Evolutionary conservation across 2,113 vertebrate genomes (phyloP).

Genomic region (Chloebia gouldiae): DNA sequence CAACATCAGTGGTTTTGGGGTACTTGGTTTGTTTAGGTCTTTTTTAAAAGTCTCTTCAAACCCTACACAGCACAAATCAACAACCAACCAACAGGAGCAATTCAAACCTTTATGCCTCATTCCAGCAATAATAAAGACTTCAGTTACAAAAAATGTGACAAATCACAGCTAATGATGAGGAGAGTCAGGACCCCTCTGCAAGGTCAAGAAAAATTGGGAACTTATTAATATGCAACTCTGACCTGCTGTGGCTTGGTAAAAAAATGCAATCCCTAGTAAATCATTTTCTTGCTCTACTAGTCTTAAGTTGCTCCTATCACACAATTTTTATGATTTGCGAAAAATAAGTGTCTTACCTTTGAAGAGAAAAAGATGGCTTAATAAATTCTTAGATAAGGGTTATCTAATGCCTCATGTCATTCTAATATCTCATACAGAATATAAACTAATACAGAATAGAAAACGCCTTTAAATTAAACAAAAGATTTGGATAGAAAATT

Average conservation of each 20-base stretch:
- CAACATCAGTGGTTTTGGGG: not conserved
- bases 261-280: not conserved
- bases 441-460: not conserved
- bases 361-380: not conserved
- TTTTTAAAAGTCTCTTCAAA: not conserved
- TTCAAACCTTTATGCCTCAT: not conserved
- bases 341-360: not conserved
- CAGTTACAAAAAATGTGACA: not conserved
- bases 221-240: not conserved
- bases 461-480: not conserved
- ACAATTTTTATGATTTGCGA: not conserved
- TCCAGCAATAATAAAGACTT: not conserved
- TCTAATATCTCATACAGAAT: not conserved
- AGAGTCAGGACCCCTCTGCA: not conserved
- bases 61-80: not conserved
- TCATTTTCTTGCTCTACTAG: not conserved
- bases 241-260: not conserved
- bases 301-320: not conserved
- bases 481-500: not conserved
- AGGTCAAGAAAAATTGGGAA: not conserved
- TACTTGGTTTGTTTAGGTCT: not conserved
- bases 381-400: not conserved
- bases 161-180: not conserved
- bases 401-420: not conserved
- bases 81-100: not conserved